These are phyloP conservation scores for Prionailurus viverrinus DNA, from an alignment of 2,113 vertebrate genomes.

Conservation along the genomic window DNA sequence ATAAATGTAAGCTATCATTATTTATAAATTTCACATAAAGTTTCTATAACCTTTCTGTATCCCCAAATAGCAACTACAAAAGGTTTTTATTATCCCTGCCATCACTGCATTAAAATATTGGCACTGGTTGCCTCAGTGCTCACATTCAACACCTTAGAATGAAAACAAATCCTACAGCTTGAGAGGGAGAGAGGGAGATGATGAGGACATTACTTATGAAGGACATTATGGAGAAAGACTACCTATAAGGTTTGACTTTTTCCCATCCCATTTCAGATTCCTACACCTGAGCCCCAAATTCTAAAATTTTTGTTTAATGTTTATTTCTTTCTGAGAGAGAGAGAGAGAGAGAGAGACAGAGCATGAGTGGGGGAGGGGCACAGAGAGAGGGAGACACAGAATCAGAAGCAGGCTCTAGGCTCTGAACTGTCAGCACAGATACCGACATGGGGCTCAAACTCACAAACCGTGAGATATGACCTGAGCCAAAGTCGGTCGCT, in stretches of 20 bases:
- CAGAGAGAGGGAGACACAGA: too few species aligned
- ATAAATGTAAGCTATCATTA: constrained; percentile 20
- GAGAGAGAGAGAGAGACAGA: too few species aligned
- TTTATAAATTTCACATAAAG: constrained; percentile 1
- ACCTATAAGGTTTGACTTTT: not conserved
- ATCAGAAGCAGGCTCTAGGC: too few species aligned
- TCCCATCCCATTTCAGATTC: not conserved
- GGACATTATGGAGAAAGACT: not conserved
- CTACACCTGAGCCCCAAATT: not conserved
- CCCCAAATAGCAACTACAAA: not conserved
- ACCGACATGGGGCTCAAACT: too few species aligned
- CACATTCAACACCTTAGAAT: not conserved
- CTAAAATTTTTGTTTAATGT: not conserved
- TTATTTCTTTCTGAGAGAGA: too few species aligned
- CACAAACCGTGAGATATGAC: too few species aligned
- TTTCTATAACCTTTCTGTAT: constrained; percentile 21
- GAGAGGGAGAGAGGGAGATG: not conserved
- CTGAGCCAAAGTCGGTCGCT: too few species aligned
- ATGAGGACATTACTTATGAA: not conserved
- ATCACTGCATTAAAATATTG: constrained; percentile 34
- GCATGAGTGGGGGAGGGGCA: too few species aligned
- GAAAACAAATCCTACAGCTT: constrained; percentile 1
- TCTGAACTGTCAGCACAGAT: too few species aligned
- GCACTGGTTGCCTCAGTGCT: constrained; percentile 27
- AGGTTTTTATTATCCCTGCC: constrained; percentile 31